Evolutionary conservation across 2,797 vertebrate species (phyloP).

Genomic region (Melanogrammus aeglefinus): DNA sequence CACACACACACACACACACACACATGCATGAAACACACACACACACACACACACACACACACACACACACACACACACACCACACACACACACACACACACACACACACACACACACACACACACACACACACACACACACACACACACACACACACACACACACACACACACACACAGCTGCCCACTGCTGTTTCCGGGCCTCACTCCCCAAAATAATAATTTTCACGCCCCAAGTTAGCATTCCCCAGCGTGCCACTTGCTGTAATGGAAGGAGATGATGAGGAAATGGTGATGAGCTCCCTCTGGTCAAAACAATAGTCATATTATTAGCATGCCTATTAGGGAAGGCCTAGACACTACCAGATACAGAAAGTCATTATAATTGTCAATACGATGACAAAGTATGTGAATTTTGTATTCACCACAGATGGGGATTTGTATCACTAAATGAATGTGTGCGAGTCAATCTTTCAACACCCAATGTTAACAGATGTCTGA

Average conservation of each 20-base stretch:
- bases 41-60: slow-evolving; percentile 7
- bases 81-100: slow-evolving; percentile 19
- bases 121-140: slow-evolving; percentile 4
- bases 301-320: slow-evolving; percentile 51
- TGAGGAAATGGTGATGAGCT: slow-evolving; percentile 51
- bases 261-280: slow-evolving; percentile 41
- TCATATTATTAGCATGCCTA: slow-evolving; percentile 48
- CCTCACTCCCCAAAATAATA: background rate
- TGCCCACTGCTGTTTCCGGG: background rate
- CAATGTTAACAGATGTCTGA: no score
- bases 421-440: no score
- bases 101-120: slow-evolving; percentile 11
- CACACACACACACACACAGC: slow-evolving; percentile 15
- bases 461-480: no score
- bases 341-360: slow-evolving; percentile 15
- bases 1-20: no score
- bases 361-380: background rate
- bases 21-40: slow-evolving; percentile 4
- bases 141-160: slow-evolving; percentile 28
- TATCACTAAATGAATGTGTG: no score
- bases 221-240: slow-evolving; percentile 28
- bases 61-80: slow-evolving; percentile 4
- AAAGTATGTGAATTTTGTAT: no score
- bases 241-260: slow-evolving; percentile 34
- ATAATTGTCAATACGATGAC: background rate